Conservation (phyloP, 2,113 vertebrate genomes). For the Ochotona curzoniae region DNA sequence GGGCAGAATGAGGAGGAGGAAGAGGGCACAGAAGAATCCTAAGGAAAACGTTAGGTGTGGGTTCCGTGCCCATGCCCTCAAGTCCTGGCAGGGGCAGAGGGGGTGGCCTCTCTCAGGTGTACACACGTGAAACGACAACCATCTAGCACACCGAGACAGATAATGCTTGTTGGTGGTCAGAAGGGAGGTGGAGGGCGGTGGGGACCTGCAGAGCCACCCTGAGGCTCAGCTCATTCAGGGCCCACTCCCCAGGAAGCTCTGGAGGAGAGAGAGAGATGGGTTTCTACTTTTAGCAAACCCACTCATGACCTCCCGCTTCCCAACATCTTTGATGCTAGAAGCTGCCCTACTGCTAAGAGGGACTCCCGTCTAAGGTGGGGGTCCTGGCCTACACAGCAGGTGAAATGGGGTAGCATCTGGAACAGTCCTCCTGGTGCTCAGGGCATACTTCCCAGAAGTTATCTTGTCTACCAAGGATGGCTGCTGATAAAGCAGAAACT, state of each 20-base stretch:
- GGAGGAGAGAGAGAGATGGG: background rate
- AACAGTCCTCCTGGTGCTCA: background rate
- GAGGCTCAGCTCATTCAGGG: background rate
- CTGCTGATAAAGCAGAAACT: background rate
- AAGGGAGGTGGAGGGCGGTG: background rate
- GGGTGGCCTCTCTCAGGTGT: too few relatives aligned
- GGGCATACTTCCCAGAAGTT: background rate
- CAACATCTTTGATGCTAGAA: slow-evolving; percentile 13
- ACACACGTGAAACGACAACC: background rate
- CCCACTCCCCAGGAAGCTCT: background rate
- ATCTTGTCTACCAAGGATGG: background rate
- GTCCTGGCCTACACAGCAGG: background rate
- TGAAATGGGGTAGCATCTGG: background rate
- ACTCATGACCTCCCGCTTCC: background rate
- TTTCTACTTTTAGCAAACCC: background rate
- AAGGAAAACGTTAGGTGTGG: background rate
- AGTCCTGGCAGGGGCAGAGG: background rate
- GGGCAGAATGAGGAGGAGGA: background rate
- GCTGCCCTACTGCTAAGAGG: background rate
- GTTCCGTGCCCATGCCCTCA: background rate
- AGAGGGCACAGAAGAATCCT: background rate
- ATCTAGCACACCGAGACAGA: background rate
- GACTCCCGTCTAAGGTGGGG: too few relatives aligned
- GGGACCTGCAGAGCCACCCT: background rate
- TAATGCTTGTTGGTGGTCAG: background rate